A percentile compares a stretch with the other conserved stretches of the same genome.
Conservation (phyloP, 2,888 invertebrate genomes). For the Zhengitettix transpicula region DNA sequence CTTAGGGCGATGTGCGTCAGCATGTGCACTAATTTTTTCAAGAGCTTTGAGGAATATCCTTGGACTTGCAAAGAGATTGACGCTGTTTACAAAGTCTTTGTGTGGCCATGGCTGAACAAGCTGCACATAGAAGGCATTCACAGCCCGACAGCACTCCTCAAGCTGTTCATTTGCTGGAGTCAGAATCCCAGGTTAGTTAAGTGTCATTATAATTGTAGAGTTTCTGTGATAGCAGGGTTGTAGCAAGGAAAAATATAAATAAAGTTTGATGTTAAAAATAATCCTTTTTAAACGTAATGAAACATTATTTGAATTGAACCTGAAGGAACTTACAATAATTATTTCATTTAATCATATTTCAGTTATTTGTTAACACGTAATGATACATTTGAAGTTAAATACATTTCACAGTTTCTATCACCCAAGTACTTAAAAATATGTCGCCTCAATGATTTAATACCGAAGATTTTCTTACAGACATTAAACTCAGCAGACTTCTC, state of each 20-base stretch:
- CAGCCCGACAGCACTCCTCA: constrained; percentile 65
- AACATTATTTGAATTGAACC: too few relatives aligned
- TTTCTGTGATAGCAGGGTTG: background rate
- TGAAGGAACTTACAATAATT: too few relatives aligned
- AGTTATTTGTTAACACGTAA: too few relatives aligned
- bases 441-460: too few relatives aligned
- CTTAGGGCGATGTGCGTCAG: constrained; percentile 43
- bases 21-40: constrained; percentile 55
- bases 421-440: too few relatives aligned
- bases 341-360: too few relatives aligned
- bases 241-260: background rate
- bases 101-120: constrained; percentile 66
- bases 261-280: background rate
- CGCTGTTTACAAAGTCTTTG: constrained; percentile 55
- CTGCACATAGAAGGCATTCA: constrained; percentile 66
- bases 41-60: constrained; percentile 56
- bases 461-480: too few relatives aligned
- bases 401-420: background rate
- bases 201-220: constrained; percentile 9
- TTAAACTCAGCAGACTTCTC: too few relatives aligned
- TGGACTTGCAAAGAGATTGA: constrained; percentile 56
- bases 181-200: constrained; percentile 57
- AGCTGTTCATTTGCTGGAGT: constrained; percentile 66
- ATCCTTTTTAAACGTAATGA: background rate
- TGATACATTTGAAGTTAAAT: background rate